A percentile compares a stretch with the other conserved stretches of the same genome.
These are phyloP conservation scores for Ophraella communa DNA, from an alignment of 2,888 invertebrate species.

Conservation along the genomic window DNA sequence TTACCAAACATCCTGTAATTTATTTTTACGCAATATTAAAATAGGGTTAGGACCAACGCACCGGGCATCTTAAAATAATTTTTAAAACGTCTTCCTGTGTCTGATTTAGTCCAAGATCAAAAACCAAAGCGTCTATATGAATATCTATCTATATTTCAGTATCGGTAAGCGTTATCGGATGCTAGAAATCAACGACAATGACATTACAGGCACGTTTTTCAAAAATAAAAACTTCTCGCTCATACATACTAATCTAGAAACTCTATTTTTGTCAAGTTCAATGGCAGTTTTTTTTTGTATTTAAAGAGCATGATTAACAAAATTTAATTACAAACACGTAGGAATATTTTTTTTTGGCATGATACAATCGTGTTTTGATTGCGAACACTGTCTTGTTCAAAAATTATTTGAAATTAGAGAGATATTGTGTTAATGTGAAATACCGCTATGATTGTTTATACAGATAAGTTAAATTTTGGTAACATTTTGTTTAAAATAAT, in stretches of 20 bases:
- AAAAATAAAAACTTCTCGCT: background rate
- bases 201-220: too few species aligned
- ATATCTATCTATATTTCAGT: background rate
- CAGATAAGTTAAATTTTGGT: too few species aligned
- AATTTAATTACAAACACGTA: background rate
- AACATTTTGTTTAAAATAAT: too few species aligned
- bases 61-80: background rate
- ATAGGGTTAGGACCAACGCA: background rate
- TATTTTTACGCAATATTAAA: background rate
- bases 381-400: too few species aligned
- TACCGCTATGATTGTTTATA: too few species aligned
- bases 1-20: too few species aligned
- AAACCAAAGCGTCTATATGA: too few species aligned
- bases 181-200: background rate
- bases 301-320: background rate
- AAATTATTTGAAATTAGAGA: background rate
- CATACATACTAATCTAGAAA: background rate
- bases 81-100: background rate
- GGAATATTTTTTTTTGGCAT: background rate
- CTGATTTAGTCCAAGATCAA: background rate
- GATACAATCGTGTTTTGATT: background rate
- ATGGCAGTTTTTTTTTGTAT: background rate
- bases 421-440: too few species aligned
- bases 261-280: constrained; percentile 4
- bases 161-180: background rate